Conservation (phyloP, 2,113 vertebrate genomes). For the Meleagris gallopavo region DNA sequence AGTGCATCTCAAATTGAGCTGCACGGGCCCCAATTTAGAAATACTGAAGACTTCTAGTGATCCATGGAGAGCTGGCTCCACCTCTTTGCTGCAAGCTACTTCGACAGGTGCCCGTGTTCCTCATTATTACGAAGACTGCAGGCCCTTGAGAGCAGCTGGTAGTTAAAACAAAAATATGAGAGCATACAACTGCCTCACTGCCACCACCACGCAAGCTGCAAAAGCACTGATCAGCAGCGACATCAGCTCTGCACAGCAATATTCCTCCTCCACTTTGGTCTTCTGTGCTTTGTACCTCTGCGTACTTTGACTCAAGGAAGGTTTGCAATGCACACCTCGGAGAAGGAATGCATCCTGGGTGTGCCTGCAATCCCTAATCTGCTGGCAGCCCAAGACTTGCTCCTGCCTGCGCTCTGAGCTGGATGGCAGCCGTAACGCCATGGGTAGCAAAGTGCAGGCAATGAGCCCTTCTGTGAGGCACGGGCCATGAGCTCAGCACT, state of each 20-base stretch:
- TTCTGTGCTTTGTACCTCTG: background rate
- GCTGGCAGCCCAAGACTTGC: accelerated
- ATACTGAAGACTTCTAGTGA: conserved; percentile 22
- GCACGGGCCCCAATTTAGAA: background rate
- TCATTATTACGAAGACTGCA: conserved; percentile 16
- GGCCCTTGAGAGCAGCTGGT: conserved; percentile 46
- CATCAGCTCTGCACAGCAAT: background rate
- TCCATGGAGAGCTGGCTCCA: conserved; percentile 33
- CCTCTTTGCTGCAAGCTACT: conserved; percentile 43
- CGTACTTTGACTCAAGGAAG: background rate
- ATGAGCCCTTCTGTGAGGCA: background rate
- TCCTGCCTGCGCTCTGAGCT: background rate
- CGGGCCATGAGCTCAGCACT: accelerated
- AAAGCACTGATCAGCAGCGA: background rate
- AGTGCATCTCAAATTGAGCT: conserved; percentile 26
- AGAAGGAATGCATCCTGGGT: background rate
- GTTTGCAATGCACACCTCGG: background rate
- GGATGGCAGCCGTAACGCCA: background rate
- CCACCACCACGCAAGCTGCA: background rate
- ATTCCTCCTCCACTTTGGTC: background rate
- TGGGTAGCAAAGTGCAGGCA: background rate
- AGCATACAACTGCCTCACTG: background rate
- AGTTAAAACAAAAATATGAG: background rate
- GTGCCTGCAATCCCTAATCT: background rate
- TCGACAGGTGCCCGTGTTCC: conserved; percentile 32